phyloP scores from a whole-genome alignment of 2,797 vertebrate genomes.

The Lacerta bilineata region DNA sequence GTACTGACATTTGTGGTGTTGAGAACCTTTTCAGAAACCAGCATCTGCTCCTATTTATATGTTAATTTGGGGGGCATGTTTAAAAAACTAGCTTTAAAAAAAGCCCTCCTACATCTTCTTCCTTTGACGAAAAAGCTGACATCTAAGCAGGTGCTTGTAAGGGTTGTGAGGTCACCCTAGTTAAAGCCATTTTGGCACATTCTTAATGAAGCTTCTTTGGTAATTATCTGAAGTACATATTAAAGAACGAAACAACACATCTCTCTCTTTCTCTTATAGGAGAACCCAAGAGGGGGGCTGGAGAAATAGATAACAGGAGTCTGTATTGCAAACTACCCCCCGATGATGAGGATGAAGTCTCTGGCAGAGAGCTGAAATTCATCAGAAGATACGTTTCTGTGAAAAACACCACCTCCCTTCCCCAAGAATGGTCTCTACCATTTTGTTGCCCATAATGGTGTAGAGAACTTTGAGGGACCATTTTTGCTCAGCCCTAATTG shows the following conservation, averaged over 20 bases:
- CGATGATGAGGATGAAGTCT: background rate
- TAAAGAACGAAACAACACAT: slow-evolving; percentile 16
- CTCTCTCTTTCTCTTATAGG: background rate
- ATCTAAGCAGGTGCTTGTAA: slow-evolving; percentile 60
- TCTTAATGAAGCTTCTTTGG: slow-evolving; percentile 38
- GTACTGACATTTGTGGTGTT: slow-evolving; percentile 37
- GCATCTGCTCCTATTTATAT: slow-evolving; percentile 75
- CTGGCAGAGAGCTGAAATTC: background rate
- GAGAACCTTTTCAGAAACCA: slow-evolving; percentile 64
- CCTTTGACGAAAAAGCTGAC: slow-evolving; percentile 50
- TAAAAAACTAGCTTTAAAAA: slow-evolving; percentile 61
- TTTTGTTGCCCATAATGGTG: too few species aligned
- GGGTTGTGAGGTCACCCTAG: slow-evolving; percentile 28
- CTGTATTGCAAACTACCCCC: background rate
- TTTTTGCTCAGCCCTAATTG: background rate
- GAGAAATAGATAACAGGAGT: background rate
- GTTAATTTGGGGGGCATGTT: slow-evolving; percentile 65
- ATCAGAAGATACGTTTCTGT: too few species aligned
- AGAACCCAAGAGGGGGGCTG: background rate
- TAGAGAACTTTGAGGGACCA: too few species aligned
- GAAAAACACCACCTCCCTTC: background rate
- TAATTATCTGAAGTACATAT: slow-evolving; percentile 29
- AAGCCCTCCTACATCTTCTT: slow-evolving; percentile 40
- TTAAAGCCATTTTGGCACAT: slow-evolving; percentile 50
- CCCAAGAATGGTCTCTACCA: too few species aligned